Evolutionary conservation across 35 echinoderm and acorn worm genomes (phyloP), one percentile per base, ranked within the genome.

Genomic region (Patiria miniata): DNA sequence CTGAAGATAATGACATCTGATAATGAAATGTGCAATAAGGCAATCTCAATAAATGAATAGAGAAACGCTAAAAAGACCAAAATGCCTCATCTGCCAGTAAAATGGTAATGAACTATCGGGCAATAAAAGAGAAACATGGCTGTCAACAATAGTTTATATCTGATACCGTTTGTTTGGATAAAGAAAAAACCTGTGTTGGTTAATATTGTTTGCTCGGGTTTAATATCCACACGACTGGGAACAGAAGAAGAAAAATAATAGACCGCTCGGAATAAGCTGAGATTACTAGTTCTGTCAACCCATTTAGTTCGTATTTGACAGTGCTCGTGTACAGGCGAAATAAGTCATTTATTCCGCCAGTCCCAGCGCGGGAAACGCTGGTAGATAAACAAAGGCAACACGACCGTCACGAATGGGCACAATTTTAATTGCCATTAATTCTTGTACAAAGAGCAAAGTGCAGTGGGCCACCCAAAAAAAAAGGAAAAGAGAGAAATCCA

Each of bases 401-500:
- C 65, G 65, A 73, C 65, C 65, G 65, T 73, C 65, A 73, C 65
- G 65, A 73, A 73, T 73, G 26, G 65, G 26, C 65, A 73, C 65
- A 73, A 30, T 36, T 73, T 73, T 73, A 73, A 73, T 73, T 73
- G 65, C 65, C 65, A 73, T 73, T 73, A 73, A 73, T 73, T 73
- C 65, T 73, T 73, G 26, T 73, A 30, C 65, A 73, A 73, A 73
- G 65, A 73, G 19, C 65, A 73, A 73, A 73, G 65, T 73, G 7
- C 65, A 73, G 26, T 73, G 10, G 26, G 65, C 26, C 14, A 73
- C n/a, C n/a, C n/a, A n/a, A n/a, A n/a, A n/a, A n/a, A n/a, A n/a
- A n/a, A n/a, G n/a, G n/a, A n/a, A n/a, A n/a, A n/a, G n/a, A n/a
- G n/a, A n/a, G n/a, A 73, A 73, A 47, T 6, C 42, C 42, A 18